phyloP scores from a whole-genome alignment of 2,797 vertebrate species.

The Anas georgica region DNA sequence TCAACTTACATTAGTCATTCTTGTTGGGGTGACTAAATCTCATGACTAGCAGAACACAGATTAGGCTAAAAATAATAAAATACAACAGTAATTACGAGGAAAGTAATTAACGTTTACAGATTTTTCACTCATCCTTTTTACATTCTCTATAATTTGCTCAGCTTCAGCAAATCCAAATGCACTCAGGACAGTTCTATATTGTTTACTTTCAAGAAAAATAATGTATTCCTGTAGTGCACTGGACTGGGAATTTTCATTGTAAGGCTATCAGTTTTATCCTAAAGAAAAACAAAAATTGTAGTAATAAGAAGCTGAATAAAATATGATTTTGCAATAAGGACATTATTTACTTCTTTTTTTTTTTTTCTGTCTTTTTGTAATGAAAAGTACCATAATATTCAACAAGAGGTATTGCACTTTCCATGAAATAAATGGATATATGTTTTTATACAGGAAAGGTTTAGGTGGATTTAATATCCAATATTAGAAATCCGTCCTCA shows the following conservation, averaged over 20 bases:
- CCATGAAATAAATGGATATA: neutral
- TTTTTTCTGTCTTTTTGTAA: neutral
- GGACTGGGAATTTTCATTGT: neutral
- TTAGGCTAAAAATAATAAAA: slow-evolving; percentile 68
- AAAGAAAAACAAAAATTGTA: neutral
- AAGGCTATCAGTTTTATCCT: neutral
- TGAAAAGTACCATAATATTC: rapidly evolving
- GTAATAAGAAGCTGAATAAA: neutral
- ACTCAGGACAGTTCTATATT: neutral
- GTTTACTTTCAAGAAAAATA: neutral
- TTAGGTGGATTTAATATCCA: neutral
- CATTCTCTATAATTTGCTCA: neutral
- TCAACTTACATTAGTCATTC: slow-evolving; percentile 52
- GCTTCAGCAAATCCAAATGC: slow-evolving; percentile 1
- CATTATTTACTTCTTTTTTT: neutral
- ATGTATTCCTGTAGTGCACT: neutral
- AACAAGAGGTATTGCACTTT: neutral
- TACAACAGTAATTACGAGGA: slow-evolving; percentile 33
- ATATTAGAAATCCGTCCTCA: neutral
- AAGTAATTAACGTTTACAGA: slow-evolving; percentile 35
- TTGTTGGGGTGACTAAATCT: slow-evolving; percentile 50
- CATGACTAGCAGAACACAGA: slow-evolving; percentile 54
- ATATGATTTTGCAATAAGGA: neutral
- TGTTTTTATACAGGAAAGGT: neutral
- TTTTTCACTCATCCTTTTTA: neutral